These are phyloP conservation scores for Dipodomys ordii DNA, from an alignment of 2,113 vertebrate species.

Conservation along the genomic window DNA sequence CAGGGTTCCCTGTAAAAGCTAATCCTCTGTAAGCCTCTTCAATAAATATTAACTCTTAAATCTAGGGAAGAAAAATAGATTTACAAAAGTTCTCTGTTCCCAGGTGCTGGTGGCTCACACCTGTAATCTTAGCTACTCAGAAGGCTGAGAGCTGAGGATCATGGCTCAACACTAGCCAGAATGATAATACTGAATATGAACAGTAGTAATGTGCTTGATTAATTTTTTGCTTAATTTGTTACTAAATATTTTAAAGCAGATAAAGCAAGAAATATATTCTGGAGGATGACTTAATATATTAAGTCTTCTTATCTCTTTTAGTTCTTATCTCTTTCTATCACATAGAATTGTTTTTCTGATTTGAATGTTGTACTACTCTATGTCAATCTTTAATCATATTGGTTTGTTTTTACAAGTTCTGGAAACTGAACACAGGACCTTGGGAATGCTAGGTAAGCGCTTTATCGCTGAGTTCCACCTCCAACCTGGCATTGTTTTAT, in stretches of 20 bases:
- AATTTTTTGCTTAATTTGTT: slow-evolving; percentile 16
- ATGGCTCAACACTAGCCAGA: neutral
- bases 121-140: no score
- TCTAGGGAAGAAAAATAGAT: slow-evolving; percentile 32
- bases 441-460: no score
- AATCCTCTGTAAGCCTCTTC: neutral
- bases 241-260: slow-evolving; percentile 64
- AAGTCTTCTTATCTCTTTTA: neutral
- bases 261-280: slow-evolving; percentile 61
- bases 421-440: neutral
- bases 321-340: slow-evolving; percentile 43
- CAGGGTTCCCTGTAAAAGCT: neutral
- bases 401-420: neutral
- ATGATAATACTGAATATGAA: slow-evolving; percentile 50
- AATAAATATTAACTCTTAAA: slow-evolving; percentile 52
- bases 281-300: slow-evolving; percentile 42
- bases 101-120: no score
- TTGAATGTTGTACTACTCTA: slow-evolving; percentile 2
- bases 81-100: slow-evolving; percentile 12
- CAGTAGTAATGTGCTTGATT: slow-evolving; percentile 46
- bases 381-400: slow-evolving; percentile 46
- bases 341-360: slow-evolving; percentile 24
- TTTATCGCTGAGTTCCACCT: neutral
- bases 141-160: no score
- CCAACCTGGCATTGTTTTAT: neutral